A percentile compares a stretch with the other conserved stretches of the same genome.
These are phyloP conservation scores for Cathartes aura DNA, from an alignment of 2,113 vertebrate genomes.

Conservation along the genomic window DNA sequence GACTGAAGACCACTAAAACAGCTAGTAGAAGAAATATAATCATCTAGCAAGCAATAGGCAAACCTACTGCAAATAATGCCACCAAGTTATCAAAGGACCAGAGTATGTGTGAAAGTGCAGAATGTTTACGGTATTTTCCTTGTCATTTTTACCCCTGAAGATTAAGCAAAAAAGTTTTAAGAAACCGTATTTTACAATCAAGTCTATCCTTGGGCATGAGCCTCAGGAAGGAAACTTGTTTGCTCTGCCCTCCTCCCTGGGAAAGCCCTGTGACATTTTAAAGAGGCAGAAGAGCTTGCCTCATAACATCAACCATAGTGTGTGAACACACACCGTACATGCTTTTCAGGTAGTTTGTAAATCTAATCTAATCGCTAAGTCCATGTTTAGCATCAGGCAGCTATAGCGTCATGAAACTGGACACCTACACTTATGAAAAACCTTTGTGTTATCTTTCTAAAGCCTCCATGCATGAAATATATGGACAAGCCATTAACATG, in stretches of 20 bases:
- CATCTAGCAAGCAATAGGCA: background rate
- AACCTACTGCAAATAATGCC: background rate
- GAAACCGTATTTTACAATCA: background rate
- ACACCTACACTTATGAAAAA: background rate
- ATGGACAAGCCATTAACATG: background rate
- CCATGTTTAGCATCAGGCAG: background rate
- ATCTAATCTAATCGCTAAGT: background rate
- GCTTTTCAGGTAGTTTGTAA: background rate
- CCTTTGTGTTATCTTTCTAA: rapidly evolving
- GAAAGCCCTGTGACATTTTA: background rate
- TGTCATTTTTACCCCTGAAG: background rate
- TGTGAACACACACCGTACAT: background rate
- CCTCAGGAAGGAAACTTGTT: background rate
- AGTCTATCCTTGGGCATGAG: background rate
- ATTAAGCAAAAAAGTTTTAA: background rate
- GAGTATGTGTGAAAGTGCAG: background rate
- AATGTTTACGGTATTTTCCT: background rate
- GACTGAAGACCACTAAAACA: background rate
- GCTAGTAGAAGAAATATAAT: background rate
- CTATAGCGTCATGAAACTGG: rapidly evolving
- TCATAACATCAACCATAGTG: rapidly evolving
- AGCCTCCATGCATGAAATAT: background rate
- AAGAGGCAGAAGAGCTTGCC: background rate
- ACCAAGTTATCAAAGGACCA: background rate
- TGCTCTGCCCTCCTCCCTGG: background rate